These are phyloP conservation scores for Myotis davidii DNA, from an alignment of 2,113 vertebrate species.

Conservation along the genomic window DNA sequence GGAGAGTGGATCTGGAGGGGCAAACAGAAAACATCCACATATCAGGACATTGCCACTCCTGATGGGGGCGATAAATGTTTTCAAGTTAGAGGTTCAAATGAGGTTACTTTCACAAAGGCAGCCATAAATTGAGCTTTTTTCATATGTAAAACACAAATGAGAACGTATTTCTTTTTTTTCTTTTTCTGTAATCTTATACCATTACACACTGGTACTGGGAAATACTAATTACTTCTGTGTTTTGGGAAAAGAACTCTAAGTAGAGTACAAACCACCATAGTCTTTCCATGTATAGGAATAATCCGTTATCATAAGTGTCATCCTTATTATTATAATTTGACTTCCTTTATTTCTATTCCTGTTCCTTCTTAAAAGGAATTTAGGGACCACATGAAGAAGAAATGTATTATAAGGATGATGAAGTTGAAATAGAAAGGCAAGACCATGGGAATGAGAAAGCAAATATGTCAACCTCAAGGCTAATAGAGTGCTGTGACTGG, in stretches of 20 bases:
- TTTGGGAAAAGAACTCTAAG: conserved; percentile 66
- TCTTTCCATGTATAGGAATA: conserved; percentile 30
- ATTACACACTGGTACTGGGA: conserved; percentile 23
- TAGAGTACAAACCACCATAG: conserved; percentile 15
- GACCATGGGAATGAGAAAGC: not conserved
- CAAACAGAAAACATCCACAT: not conserved
- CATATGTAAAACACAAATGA: conserved; percentile 20
- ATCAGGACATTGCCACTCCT: not conserved
- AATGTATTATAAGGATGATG: not conserved
- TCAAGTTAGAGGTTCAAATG: conserved; percentile 16
- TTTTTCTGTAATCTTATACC: conserved; percentile 20
- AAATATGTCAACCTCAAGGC: not conserved
- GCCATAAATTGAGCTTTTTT: not conserved
- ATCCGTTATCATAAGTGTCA: not conserved
- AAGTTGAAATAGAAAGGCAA: conserved; percentile 39
- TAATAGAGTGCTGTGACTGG: not conserved
- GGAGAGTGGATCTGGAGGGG: not conserved
- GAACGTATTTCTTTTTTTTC: not conserved
- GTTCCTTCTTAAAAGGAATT: conserved; percentile 42
- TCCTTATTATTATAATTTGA: not conserved
- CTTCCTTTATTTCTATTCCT: conserved; percentile 21
- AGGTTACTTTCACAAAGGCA: not conserved
- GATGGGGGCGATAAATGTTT: not conserved
- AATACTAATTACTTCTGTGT: conserved; percentile 66
- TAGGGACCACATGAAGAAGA: not conserved